Evolutionary conservation across 2,888 invertebrate genomes (phyloP), one percentile per base, ranked within the genome.

Genomic region (Autographa pulchrina): DNA sequence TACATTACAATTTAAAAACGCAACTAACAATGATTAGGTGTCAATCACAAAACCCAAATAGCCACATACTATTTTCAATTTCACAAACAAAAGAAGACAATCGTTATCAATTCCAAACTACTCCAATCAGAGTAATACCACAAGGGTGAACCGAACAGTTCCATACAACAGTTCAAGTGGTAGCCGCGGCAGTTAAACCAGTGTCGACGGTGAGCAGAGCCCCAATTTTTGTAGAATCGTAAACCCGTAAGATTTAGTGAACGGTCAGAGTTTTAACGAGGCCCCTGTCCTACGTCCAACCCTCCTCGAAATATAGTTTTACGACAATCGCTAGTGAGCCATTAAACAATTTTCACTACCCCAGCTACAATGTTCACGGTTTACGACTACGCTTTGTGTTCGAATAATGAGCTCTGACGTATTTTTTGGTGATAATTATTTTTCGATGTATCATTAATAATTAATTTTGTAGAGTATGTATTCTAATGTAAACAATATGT

Each of bases 231-330:
- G 93, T 92, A 89, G 88, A 92, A 92, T 91, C 94, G 92, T 94
- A 94, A 94, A 94, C 91, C 92, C 90, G 83, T 87, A 94, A 94
- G 94, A 94, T 94, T 94, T 94, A 94, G 88, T 91, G 93, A 91
- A 92, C 90, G 92, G 90, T 88, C 90, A 85, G 90, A 93, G 92
- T 93, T 94, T 93, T 93, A 94, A 93, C 94, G 93, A 93, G 91
- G 89, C 85, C 88, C 89, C 77, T 89, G 84, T 82, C 85, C 81
- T 78, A 82, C 66, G 59, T 84, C 73, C 81, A 74, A 83, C 86
- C 89, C 85, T 83, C 83, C 84, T 78, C 88, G 86, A 90, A 92
- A 92, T 93, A 93, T 93, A 92, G 93, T 92, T 94, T 93, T 92
- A 94, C 92, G 92, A 90, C 89, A 89, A 90, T 92, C 87, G 89